A percentile compares a stretch with the other conserved stretches of the same genome.
Evolutionary conservation across 2,797 vertebrate species (phyloP).

Genomic region (Peromyscus aztecus): DNA sequence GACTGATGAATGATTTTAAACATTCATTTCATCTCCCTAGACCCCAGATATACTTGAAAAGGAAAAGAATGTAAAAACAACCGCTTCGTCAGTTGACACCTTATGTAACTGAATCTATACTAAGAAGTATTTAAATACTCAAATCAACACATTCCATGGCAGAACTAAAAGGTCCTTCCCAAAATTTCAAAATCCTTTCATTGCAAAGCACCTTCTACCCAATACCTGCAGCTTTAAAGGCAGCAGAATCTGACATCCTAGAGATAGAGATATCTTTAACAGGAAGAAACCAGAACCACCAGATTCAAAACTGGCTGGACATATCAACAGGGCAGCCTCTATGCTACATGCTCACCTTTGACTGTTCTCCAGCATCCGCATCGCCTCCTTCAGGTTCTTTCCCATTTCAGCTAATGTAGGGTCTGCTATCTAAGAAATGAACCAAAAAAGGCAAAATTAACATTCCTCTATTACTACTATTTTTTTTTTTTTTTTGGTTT

Average conservation of each 20-base stretch:
- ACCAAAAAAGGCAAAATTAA: background rate
- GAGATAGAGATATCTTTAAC: slow-evolving; percentile 24
- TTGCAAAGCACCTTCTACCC: slow-evolving; percentile 42
- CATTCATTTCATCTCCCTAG: background rate
- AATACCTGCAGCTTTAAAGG: slow-evolving; percentile 57
- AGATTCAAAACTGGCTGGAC: background rate
- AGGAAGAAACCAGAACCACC: slow-evolving; percentile 34
- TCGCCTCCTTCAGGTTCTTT: slow-evolving; percentile 95
- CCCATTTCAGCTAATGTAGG: slow-evolving; percentile 94
- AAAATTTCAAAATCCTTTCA: slow-evolving; percentile 55
- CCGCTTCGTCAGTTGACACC: slow-evolving; percentile 19
- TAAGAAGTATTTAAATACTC: slow-evolving; percentile 59
- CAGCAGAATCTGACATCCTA: slow-evolving; percentile 1
- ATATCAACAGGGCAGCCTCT: background rate
- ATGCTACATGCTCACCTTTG: slow-evolving; percentile 88
- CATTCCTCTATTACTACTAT: background rate
- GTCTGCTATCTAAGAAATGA: slow-evolving; percentile 90
- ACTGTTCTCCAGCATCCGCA: slow-evolving; percentile 94
- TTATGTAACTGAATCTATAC: slow-evolving; percentile 1
- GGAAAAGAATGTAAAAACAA: background rate
- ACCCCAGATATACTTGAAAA: slow-evolving; percentile 25
- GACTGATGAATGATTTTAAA: slow-evolving; percentile 15
- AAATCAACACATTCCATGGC: slow-evolving; percentile 50
- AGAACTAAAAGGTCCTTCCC: slow-evolving; percentile 48
- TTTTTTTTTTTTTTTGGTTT: too few relatives aligned